Conservation (phyloP, 2,797 vertebrate genomes). For the Thalassophryne amazonica region DNA sequence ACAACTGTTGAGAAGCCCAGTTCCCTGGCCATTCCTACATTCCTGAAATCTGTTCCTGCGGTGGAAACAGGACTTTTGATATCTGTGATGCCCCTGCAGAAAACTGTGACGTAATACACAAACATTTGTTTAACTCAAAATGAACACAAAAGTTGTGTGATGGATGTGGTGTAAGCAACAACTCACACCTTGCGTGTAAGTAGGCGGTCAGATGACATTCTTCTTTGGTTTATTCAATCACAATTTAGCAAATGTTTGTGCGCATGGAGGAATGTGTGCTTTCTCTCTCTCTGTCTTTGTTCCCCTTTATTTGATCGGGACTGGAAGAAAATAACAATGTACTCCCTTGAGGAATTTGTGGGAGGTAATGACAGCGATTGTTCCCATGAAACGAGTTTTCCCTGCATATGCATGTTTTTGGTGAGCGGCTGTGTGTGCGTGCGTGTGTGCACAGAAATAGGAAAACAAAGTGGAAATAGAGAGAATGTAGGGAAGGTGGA, state of each 20-base stretch:
- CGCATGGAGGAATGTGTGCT: constrained; percentile 3
- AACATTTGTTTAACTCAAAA: constrained; percentile 27
- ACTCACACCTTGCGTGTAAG: constrained; percentile 28
- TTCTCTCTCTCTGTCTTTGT: constrained; percentile 11
- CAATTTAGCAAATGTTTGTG: constrained; percentile 24
- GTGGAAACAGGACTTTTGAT: constrained; percentile 34
- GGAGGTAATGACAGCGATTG: constrained; percentile 66
- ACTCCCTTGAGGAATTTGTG: constrained; percentile 55
- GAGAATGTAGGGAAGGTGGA: constrained; percentile 7
- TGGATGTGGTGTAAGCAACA: constrained; percentile 7
- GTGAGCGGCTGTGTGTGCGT: background rate
- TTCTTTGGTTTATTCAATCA: constrained; percentile 44
- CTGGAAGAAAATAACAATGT: constrained; percentile 62
- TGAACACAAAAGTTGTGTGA: too few relatives aligned
- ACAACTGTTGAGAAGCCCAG: too few relatives aligned
- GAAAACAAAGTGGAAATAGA: constrained; percentile 8
- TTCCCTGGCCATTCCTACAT: too few relatives aligned
- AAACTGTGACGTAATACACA: constrained; percentile 35
- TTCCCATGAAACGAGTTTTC: constrained; percentile 48
- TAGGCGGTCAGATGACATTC: constrained; percentile 38
- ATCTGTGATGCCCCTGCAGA: constrained; percentile 39
- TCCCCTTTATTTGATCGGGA: constrained; percentile 63
- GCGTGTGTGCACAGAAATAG: background rate
- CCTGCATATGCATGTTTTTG: background rate
- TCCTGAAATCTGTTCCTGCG: too few relatives aligned